A percentile compares a stretch with the other conserved stretches of the same genome.
Conservation (phyloP, 2,888 invertebrate genomes). For the Ischnura elegans region DNA sequence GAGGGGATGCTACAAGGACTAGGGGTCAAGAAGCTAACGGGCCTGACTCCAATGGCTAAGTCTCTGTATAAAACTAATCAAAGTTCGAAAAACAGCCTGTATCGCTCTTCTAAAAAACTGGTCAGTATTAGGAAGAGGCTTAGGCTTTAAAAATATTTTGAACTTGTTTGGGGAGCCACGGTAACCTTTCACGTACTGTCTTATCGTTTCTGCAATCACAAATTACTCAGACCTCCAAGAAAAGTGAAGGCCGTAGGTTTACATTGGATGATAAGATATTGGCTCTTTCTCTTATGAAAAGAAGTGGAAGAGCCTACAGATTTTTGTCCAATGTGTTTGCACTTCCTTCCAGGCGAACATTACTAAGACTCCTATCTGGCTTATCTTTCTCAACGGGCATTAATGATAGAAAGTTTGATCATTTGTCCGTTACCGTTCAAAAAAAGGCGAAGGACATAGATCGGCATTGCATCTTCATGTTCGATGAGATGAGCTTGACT, state of each 20-base stretch:
- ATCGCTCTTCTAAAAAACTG: background rate
- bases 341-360: background rate
- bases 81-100: background rate
- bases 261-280: conserved; percentile 22
- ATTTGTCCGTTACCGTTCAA: background rate
- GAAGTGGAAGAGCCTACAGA: conserved; percentile 24
- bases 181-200: background rate
- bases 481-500: conserved; percentile 32
- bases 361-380: background rate
- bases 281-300: conserved; percentile 36
- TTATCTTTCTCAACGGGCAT: conserved; percentile 28
- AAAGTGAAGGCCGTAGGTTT: conserved; percentile 34
- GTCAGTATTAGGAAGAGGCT: background rate
- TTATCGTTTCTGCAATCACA: conserved; percentile 14
- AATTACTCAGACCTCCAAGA: background rate
- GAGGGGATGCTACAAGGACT: background rate
- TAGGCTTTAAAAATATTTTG: background rate
- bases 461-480: conserved; percentile 35
- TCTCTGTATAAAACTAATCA: background rate
- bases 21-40: background rate
- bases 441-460: background rate
- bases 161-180: background rate
- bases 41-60: background rate
- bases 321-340: background rate
- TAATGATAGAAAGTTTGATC: conserved; percentile 39